A percentile compares a stretch with the other conserved stretches of the same genome.
These are phyloP conservation scores for Folsomia manolachei DNA, from an alignment of 2,888 invertebrate species.

Conservation along the genomic window DNA sequence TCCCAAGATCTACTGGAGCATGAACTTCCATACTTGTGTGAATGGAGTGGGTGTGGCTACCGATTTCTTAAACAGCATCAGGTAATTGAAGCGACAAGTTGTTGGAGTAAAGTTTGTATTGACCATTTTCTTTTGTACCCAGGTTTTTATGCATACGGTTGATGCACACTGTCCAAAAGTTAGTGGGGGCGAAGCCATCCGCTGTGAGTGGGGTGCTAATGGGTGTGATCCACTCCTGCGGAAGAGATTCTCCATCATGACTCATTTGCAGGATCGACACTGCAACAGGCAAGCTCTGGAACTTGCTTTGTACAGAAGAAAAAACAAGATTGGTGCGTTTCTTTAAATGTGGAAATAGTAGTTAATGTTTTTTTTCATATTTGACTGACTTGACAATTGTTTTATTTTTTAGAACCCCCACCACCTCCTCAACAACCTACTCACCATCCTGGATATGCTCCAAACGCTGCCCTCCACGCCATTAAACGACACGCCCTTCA, in stretches of 20 bases:
- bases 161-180: constrained; percentile 75
- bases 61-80: constrained; percentile 45
- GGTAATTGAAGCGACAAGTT: constrained; percentile 28
- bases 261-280: constrained; percentile 93
- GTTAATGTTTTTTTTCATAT: background rate
- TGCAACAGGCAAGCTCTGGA: constrained; percentile 57
- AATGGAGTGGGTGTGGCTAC: constrained; percentile 82
- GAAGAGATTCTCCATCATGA: constrained; percentile 90
- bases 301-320: constrained; percentile 45
- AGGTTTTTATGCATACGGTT: constrained; percentile 84
- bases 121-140: background rate
- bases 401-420: constrained; percentile 55
- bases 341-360: background rate
- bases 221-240: constrained; percentile 82
- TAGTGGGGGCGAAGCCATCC: constrained; percentile 64
- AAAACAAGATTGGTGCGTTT: constrained; percentile 48
- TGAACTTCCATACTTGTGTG: constrained; percentile 64
- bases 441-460: constrained; percentile 82
- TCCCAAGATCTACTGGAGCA: constrained; percentile 38
- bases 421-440: constrained; percentile 60
- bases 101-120: background rate
- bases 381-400: background rate
- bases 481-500: constrained; percentile 92
- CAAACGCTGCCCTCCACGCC: constrained; percentile 94
- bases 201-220: constrained; percentile 79